Conservation (phyloP, 30 jellyfish, hydroid and myxozoan genomes). For the Cassiopea xamachana region DNA sequence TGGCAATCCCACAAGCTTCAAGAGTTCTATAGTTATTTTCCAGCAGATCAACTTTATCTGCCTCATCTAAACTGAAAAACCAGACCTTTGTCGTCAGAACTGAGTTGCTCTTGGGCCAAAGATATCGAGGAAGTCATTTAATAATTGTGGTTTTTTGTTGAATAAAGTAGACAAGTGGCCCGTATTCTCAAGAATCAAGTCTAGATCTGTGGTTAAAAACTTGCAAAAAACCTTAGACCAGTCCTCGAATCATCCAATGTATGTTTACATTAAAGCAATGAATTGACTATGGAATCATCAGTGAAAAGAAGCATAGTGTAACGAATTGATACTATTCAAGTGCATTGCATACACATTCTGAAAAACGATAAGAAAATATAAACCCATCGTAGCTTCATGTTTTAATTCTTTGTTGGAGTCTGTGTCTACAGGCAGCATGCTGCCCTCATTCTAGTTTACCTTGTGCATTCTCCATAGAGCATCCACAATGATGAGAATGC, state of each 20-base stretch:
- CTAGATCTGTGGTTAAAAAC: slow-evolving; percentile 2
- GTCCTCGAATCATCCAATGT: not conserved
- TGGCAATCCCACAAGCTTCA: not conserved
- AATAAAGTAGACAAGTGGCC: not conserved
- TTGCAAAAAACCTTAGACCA: not conserved
- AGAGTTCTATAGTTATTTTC: not conserved
- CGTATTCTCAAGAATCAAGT: not conserved
- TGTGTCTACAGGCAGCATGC: too few relatives aligned
- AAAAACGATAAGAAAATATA: too few relatives aligned
- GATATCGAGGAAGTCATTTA: not conserved
- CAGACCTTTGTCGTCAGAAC: not conserved
- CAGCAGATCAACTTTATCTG: not conserved
- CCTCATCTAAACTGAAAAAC: not conserved
- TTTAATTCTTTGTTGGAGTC: too few relatives aligned
- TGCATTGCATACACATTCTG: too few relatives aligned
- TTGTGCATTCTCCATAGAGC: too few relatives aligned
- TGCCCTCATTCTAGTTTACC: too few relatives aligned
- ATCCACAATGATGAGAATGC: too few relatives aligned
- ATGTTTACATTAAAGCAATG: not conserved
- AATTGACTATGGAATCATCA: not conserved
- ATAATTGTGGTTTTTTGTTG: not conserved
- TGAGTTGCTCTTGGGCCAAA: not conserved
- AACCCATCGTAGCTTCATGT: too few relatives aligned
- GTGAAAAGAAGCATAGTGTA: not conserved
- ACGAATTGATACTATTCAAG: too few relatives aligned